Base-by-base conservation (phyloP, 2,113 vertebrate genomes). In the Geococcyx californianus region DNA sequence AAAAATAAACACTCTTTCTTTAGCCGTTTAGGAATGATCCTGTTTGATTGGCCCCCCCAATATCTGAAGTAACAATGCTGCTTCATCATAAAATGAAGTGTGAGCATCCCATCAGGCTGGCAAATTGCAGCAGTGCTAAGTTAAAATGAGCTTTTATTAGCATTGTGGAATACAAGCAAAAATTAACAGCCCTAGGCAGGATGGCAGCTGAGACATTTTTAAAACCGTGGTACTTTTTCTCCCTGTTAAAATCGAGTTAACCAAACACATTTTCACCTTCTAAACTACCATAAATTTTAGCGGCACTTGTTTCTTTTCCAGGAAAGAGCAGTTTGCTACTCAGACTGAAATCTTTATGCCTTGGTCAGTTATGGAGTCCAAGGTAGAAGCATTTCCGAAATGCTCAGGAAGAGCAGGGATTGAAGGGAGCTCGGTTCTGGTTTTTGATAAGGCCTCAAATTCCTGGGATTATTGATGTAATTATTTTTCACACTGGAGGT, bases 141-240 rank as follows among this genome's bases (percentile, higher is more conserved):
- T 92, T 92, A 89, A 90, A 81, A 52, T 25, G 59, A 94, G 72
- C 60, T 74, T 60, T 96, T 85, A 75, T 85, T 93, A 89, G 67
- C 44, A 13, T 62, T 88, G 90, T 90, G 66, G 79, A 92, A 87
- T 84, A 49, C 55, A 80, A 96, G 60, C 73, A 54, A 28, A 47
- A 55, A 92, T 74, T 40, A 94, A 40, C 58, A 36, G 25, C 51
- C 68, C 75, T 68, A 28, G 79, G 45, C 60, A 91, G 66, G 80
- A 64, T 89, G 64, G 59, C n/a, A 84, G 12, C 64, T 62, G 72
- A 73, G 58, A 58, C 28, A 33, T 62, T 88, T 49, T 59, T 77
- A 62, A 78, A 92, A 80, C 20, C 72, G 9, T 23, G 19, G 26
- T 33, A 25, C n/a, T 44, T 84, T 74, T 62, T 13, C 4, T 52